phyloP scores from a whole-genome alignment of 1,140 invertebrate species.

The Orchestia grillus region DNA sequence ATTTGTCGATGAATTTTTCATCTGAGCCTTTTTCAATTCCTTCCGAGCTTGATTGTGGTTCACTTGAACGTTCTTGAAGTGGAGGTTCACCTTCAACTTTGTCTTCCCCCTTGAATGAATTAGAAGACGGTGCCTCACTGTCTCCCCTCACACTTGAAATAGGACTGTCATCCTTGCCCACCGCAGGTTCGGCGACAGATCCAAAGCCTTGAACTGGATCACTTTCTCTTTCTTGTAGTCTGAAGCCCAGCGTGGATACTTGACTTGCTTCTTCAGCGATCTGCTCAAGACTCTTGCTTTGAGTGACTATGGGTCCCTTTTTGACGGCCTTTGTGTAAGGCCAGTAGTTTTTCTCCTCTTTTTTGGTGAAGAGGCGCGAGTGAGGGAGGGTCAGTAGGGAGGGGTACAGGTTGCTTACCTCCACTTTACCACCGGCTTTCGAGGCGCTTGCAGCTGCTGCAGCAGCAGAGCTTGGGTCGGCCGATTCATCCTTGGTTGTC shows the following conservation, averaged over 20 bases:
- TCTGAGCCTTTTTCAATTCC: neutral
- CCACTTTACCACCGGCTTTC: constrained; percentile 33
- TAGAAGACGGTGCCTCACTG: neutral
- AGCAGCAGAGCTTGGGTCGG: neutral
- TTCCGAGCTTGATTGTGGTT: neutral
- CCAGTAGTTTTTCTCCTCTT: constrained; percentile 31
- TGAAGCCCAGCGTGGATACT: constrained; percentile 34
- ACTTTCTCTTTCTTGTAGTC: neutral
- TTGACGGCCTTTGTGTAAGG: constrained; percentile 26
- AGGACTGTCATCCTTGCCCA: neutral
- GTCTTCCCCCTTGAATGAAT: neutral
- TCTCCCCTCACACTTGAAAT: neutral
- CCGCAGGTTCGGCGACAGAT: neutral
- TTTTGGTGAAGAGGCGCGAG: constrained; percentile 16
- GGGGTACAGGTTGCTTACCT: constrained; percentile 51
- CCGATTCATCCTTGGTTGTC: neutral
- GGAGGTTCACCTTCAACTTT: neutral
- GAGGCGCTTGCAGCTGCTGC: neutral
- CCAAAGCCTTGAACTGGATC: neutral
- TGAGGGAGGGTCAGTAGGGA: constrained; percentile 42
- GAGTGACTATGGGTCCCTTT: neutral
- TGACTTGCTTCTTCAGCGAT: constrained; percentile 37
- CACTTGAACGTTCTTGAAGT: neutral
- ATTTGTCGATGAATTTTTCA: neutral
- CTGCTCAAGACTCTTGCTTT: neutral